phyloP scores from a whole-genome alignment of 2,113 vertebrate genomes.

The Myanophis thanlyinensis region DNA sequence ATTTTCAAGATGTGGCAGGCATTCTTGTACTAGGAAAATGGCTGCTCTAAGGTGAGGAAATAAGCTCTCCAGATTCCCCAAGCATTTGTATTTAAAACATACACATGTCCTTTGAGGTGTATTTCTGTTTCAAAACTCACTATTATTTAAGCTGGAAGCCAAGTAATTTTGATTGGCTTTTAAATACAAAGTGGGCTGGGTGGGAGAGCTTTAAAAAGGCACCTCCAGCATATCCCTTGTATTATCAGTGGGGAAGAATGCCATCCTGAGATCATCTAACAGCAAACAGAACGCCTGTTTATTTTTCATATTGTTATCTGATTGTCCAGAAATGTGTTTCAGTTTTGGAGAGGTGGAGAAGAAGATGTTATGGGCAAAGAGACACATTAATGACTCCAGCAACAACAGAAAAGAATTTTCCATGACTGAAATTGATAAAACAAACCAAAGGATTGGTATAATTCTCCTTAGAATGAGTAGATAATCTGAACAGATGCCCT shows the following conservation, averaged over 20 bases:
- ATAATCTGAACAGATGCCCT: conserved; percentile 45
- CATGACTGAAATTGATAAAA: conserved; percentile 29
- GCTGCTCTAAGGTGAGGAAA: not conserved
- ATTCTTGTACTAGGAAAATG: not conserved
- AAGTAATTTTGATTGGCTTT: conserved; percentile 29
- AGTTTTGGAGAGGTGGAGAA: not conserved
- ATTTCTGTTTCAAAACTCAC: not conserved
- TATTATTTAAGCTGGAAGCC: conserved; percentile 18
- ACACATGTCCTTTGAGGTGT: not conserved
- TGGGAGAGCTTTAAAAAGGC: conserved; percentile 46
- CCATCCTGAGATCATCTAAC: conserved; percentile 19
- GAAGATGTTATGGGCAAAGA: not conserved
- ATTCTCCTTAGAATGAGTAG: conserved; percentile 51
- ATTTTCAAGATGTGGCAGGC: not conserved
- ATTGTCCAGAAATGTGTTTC: conserved; percentile 47
- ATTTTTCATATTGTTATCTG: conserved; percentile 50
- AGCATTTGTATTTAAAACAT: not conserved
- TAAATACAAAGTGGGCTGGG: conserved; percentile 8
- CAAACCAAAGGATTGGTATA: not conserved
- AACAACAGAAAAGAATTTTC: conserved; percentile 48
- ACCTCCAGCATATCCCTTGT: conserved; percentile 61
- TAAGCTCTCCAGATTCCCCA: not conserved
- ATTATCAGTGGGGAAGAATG: conserved; percentile 52
- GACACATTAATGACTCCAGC: conserved; percentile 33
- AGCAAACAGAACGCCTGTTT: conserved; percentile 40